Percentiles rank a stretch among this genome's conserved stretches.
These are phyloP conservation scores for Metallyticus violacea DNA, from an alignment of 2,888 invertebrate species.

Conservation along the genomic window DNA sequence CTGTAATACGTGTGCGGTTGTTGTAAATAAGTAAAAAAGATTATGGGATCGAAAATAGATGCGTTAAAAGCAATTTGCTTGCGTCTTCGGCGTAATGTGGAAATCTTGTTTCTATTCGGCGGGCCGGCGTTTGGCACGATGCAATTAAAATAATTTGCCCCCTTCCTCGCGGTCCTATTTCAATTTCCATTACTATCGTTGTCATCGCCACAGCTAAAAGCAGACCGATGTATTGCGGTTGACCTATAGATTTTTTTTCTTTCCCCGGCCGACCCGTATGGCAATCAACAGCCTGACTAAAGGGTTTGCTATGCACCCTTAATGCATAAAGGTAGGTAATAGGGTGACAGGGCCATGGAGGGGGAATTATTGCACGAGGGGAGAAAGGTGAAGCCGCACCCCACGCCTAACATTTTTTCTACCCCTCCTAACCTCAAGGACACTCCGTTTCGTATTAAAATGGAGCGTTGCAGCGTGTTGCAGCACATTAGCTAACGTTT, in stretches of 20 bases:
- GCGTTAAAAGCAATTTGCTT: neutral
- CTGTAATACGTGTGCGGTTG: too few species aligned
- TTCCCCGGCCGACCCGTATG: neutral
- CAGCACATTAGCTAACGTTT: neutral
- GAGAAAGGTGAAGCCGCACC: neutral
- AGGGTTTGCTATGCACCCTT: conserved; percentile 31
- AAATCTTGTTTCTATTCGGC: neutral
- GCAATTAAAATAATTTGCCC: neutral
- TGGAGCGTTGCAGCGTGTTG: neutral
- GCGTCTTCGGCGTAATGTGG: neutral
- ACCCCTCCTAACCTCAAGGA: neutral
- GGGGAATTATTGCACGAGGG: conserved; percentile 7
- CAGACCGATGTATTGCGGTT: conserved; percentile 12
- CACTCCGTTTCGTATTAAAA: conserved; percentile 9
- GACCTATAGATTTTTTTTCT: conserved; percentile 4
- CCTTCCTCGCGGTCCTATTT: neutral
- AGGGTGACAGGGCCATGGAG: conserved; percentile 1
- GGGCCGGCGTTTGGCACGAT: neutral
- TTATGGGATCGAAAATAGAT: neutral
- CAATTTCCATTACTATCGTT: neutral
- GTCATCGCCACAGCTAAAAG: neutral
- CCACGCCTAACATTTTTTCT: neutral
- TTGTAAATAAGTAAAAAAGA: neutral
- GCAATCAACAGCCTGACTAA: conserved; percentile 28
- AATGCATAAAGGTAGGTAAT: conserved; percentile 30